A percentile compares a stretch with the other conserved stretches of the same genome.
phyloP scores from a whole-genome alignment of 2,797 vertebrate species.

The Hyperoplus immaculatus region DNA sequence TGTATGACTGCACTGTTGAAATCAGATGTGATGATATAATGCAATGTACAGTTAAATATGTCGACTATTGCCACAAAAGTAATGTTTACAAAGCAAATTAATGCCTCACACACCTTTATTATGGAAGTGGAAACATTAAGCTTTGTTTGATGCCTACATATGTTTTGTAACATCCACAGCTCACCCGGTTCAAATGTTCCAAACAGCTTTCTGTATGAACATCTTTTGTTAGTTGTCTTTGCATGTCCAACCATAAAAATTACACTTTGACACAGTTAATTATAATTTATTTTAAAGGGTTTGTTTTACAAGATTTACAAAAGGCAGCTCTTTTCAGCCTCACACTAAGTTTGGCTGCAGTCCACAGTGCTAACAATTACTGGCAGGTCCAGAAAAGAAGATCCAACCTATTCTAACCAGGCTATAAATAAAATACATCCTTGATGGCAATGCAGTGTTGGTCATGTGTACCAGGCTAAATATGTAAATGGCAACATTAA shows the following conservation, averaged over 20 bases:
- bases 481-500: neutral
- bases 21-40: neutral
- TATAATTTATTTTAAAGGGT: neutral
- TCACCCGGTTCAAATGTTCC: neutral
- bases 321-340: constrained; percentile 6
- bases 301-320: constrained; percentile 1
- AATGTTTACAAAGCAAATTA: neutral
- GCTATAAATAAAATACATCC: neutral
- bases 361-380: constrained; percentile 6
- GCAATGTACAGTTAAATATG: neutral
- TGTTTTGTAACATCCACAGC: neutral
- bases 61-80: neutral
- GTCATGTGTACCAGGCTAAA: neutral
- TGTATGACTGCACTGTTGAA: neutral
- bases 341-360: neutral
- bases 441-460: neutral
- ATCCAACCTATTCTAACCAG: neutral
- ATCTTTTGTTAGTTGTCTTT: neutral
- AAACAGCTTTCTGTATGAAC: neutral
- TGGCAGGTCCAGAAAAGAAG: neutral
- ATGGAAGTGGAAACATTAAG: neutral
- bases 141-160: neutral
- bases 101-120: no score
- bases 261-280: constrained; percentile 1
- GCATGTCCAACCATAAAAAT: neutral